phyloP scores from a whole-genome alignment of 2,113 vertebrate genomes.

The Phainopepla nitens region DNA sequence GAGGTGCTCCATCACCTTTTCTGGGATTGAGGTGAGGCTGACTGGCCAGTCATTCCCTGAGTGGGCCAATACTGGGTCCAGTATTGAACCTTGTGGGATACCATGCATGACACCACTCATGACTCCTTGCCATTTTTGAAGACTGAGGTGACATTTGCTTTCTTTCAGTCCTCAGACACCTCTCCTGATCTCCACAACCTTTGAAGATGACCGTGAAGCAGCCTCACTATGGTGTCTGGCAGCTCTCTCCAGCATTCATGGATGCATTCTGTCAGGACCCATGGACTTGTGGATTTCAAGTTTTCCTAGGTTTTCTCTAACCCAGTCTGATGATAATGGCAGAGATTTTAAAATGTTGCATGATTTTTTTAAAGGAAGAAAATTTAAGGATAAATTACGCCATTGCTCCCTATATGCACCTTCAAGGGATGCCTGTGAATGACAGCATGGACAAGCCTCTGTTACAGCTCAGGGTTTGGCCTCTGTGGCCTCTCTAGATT shows the following conservation, averaged over 20 bases:
- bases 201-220: background rate
- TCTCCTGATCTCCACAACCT: background rate
- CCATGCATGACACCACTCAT: no score
- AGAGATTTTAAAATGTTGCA: background rate
- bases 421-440: background rate
- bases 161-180: background rate
- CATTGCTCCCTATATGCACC: background rate
- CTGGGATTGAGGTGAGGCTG: rapidly evolving
- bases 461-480: background rate
- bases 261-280: background rate
- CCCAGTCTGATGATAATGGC: background rate
- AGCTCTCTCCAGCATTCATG: background rate
- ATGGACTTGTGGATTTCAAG: background rate
- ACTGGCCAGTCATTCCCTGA: background rate
- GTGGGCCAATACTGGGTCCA: background rate
- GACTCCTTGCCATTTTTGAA: background rate
- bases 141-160: background rate
- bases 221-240: background rate
- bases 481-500: background rate
- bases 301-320: background rate
- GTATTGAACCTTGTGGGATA: background rate
- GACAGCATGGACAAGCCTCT: background rate
- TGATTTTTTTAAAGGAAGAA: background rate
- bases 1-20: background rate
- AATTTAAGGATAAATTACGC: background rate